Evolutionary conservation across 2,797 vertebrate genomes (phyloP).

Genomic region (Sebastes kiyomatsui): DNA sequence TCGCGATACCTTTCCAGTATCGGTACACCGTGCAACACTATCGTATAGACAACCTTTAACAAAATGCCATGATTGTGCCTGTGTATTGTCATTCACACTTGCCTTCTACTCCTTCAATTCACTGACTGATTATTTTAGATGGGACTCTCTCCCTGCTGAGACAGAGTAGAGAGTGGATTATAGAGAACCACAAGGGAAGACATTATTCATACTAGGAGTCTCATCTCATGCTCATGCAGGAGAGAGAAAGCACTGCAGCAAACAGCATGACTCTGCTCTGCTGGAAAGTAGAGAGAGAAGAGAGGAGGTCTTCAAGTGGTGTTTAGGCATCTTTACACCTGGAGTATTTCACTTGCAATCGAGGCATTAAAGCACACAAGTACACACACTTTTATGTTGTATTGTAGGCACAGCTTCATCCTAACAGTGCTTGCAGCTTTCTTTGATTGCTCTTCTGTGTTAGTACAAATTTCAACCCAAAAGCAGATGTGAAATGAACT

Average conservation of each 20-base stretch:
- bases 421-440: slow-evolving; percentile 1
- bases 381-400: slow-evolving; percentile 4
- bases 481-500: slow-evolving; percentile 39
- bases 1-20: too few species aligned
- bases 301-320: neutral
- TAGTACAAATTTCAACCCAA: slow-evolving; percentile 17
- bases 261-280: slow-evolving; percentile 54
- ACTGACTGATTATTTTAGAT: slow-evolving; percentile 38
- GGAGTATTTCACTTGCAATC: slow-evolving; percentile 30
- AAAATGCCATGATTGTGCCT: neutral
- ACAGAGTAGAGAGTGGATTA: slow-evolving; percentile 39
- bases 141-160: slow-evolving; percentile 25
- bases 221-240: slow-evolving; percentile 56
- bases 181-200: slow-evolving; percentile 44
- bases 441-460: slow-evolving; percentile 20
- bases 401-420: neutral
- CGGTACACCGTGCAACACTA: too few species aligned
- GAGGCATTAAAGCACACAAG: neutral
- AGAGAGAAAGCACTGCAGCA: slow-evolving; percentile 62
- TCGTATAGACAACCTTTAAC: neutral
- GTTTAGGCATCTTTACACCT: slow-evolving; percentile 45
- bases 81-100: slow-evolving; percentile 5
- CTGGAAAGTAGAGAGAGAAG: slow-evolving; percentile 32
- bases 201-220: slow-evolving; percentile 57
- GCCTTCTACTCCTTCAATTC: slow-evolving; percentile 6